Evolutionary conservation across 2,113 vertebrate genomes (phyloP).

Genomic region (Podarcis raffonei): DNA sequence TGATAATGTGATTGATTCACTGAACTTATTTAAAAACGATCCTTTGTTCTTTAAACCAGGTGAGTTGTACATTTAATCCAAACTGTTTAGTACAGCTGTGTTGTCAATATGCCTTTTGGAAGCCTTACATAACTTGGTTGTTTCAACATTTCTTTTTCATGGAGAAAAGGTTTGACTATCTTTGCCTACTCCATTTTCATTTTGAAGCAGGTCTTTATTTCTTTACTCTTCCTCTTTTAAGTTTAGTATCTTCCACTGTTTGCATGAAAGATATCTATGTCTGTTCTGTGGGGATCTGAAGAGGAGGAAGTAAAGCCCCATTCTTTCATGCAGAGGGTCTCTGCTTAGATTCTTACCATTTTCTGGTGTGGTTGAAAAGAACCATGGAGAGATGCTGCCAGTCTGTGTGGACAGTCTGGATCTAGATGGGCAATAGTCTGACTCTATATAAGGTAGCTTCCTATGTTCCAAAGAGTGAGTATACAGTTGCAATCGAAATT

Average conservation of each 20-base stretch:
- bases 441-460: background rate
- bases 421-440: background rate
- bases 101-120: background rate
- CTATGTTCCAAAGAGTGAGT: background rate
- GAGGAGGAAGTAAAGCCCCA: background rate
- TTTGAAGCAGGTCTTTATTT: background rate
- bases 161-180: background rate
- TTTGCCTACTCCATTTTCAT: background rate
- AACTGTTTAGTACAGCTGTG: background rate
- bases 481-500: too few relatives aligned
- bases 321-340: background rate
- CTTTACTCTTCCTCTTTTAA: background rate
- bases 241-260: background rate
- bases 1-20: slow-evolving; percentile 86
- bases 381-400: background rate
- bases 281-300: background rate
- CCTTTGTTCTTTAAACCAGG: slow-evolving; percentile 95
- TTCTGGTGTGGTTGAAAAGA: background rate
- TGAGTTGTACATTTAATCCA: slow-evolving; percentile 69
- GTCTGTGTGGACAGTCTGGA: background rate
- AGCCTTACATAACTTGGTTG: background rate
- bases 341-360: background rate
- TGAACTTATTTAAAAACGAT: slow-evolving; percentile 95
- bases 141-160: background rate
- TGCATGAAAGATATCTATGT: background rate